These are phyloP conservation scores for Ooceraea biroi DNA, from an alignment of 1,140 invertebrate species.

Conservation along the genomic window DNA sequence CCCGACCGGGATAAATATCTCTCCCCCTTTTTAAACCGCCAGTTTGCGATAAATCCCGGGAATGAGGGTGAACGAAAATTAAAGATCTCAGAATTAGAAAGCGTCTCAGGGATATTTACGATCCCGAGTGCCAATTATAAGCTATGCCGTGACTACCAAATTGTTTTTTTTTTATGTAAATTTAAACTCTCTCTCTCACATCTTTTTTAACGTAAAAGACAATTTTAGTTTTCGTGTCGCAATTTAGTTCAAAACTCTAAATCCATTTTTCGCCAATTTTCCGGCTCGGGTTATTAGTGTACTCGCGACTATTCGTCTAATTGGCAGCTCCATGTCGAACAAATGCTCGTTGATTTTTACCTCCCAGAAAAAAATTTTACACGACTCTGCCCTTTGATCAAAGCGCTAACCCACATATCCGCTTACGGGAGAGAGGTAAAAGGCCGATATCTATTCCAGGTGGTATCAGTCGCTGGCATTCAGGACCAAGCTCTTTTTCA, in stretches of 20 bases:
- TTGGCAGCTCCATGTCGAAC: slow-evolving; percentile 8
- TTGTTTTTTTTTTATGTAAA: not conserved
- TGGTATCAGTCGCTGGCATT: slow-evolving; percentile 71
- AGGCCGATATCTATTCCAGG: slow-evolving; percentile 69
- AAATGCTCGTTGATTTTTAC: slow-evolving; percentile 47
- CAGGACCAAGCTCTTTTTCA: slow-evolving; percentile 76
- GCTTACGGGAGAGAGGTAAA: slow-evolving; percentile 53
- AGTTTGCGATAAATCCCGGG: slow-evolving; percentile 18
- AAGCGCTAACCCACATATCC: slow-evolving; percentile 52
- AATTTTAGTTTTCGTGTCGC: not conserved
- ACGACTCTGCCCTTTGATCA: slow-evolving; percentile 37
- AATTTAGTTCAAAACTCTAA: not conserved
- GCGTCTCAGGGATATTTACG: slow-evolving; percentile 14
- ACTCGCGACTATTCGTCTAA: not conserved
- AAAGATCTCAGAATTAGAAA: slow-evolving; percentile 34
- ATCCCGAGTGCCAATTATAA: not conserved
- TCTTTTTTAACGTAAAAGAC: too few relatives aligned
- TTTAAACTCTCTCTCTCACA: not conserved
- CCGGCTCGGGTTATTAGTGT: not conserved
- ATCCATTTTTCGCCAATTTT: not conserved
- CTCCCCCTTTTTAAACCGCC: slow-evolving; percentile 45
- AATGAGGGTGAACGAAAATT: slow-evolving; percentile 48
- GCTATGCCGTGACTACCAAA: not conserved
- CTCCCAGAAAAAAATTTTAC: not conserved
- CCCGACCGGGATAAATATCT: slow-evolving; percentile 48